These are phyloP conservation scores for Pyxicephalus adspersus DNA, from an alignment of 2,113 vertebrate species.

Conservation along the genomic window DNA sequence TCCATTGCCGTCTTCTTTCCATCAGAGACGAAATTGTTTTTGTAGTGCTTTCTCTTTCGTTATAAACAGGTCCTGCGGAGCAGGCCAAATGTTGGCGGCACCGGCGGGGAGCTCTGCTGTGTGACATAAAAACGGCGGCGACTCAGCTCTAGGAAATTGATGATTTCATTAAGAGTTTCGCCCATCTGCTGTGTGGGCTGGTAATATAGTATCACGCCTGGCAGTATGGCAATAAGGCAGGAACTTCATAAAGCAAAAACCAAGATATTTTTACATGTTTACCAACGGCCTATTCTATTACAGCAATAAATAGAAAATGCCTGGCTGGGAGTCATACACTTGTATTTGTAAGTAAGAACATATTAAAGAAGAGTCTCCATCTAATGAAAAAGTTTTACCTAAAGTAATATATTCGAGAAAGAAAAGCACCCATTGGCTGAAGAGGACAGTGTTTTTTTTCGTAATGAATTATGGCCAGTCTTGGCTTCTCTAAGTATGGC, in stretches of 20 bases:
- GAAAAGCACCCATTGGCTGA: no score
- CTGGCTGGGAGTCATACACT: no score
- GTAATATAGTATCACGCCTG: constrained; percentile 5
- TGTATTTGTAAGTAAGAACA: no score
- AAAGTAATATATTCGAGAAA: no score
- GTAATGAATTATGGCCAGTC: no score
- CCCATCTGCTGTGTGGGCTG: constrained; percentile 2
- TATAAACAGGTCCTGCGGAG: constrained; percentile 5
- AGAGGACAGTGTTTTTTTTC: no score
- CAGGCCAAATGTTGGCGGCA: not conserved
- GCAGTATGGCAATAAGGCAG: not conserved
- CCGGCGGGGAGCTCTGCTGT: not conserved
- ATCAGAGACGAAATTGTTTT: not conserved
- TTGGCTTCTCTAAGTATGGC: no score
- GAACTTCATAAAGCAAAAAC: not conserved
- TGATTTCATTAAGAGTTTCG: not conserved
- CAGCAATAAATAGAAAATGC: no score
- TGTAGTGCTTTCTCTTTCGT: not conserved
- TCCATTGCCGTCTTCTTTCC: not conserved
- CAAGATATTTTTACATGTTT: not conserved
- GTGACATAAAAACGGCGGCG: not conserved
- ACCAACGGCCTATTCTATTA: not conserved
- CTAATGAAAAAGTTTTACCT: no score
- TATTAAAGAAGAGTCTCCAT: no score
- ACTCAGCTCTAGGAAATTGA: not conserved